A percentile compares a stretch with the other conserved stretches of the same genome.
These are phyloP conservation scores for Syritta pipiens DNA, from an alignment of 2,888 invertebrate species.

Conservation along the genomic window DNA sequence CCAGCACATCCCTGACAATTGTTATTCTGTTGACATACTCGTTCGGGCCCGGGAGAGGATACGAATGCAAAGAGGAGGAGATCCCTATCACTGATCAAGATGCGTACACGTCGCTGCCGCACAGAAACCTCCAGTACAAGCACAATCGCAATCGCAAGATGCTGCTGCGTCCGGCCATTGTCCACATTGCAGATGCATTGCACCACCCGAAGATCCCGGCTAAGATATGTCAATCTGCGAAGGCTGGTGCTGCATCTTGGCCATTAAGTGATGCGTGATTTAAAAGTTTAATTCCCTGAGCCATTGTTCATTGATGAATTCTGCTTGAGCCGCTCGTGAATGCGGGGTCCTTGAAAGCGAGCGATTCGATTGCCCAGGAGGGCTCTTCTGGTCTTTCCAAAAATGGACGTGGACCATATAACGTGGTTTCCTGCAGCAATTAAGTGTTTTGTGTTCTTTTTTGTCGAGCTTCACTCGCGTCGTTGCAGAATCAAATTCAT, in stretches of 20 bases:
- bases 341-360: constrained; percentile 52
- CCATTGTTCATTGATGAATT: constrained; percentile 66
- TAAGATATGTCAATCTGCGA: constrained; percentile 62
- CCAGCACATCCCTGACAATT: constrained; percentile 56
- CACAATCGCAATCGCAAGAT: too few relatives aligned
- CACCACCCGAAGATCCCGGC: constrained; percentile 52
- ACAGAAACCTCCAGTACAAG: too few relatives aligned
- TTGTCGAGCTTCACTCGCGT: too few relatives aligned
- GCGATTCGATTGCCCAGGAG: too few relatives aligned
- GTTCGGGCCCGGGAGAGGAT: constrained; percentile 33
- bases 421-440: constrained; percentile 34
- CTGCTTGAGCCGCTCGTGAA: not conserved
- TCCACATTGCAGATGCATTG: constrained; percentile 41
- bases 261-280: constrained; percentile 65
- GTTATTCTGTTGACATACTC: constrained; percentile 63
- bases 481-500: constrained; percentile 39
- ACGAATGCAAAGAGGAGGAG: constrained; percentile 37
- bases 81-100: constrained; percentile 59
- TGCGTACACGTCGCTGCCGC: constrained; percentile 5
- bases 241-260: constrained; percentile 4
- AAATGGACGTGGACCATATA: constrained; percentile 56
- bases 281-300: constrained; percentile 65
- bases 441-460: constrained; percentile 5
- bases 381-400: constrained; percentile 44
- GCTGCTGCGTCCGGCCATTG: constrained; percentile 41